Evolutionary conservation across 2,888 invertebrate genomes (phyloP), one percentile per base, ranked within the genome.

Genomic region (Apantesis nais): DNA sequence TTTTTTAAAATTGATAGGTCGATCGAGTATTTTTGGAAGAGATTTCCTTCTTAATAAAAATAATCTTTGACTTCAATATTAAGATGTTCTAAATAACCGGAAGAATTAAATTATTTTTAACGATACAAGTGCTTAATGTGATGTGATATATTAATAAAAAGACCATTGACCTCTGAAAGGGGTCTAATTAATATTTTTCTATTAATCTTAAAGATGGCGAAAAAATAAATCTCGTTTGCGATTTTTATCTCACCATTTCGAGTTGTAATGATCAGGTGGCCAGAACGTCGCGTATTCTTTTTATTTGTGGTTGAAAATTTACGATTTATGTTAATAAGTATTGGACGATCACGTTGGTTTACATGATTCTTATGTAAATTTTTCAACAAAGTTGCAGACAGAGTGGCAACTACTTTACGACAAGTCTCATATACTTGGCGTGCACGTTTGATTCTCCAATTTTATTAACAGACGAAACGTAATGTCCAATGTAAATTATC

Each of bases 111-210:
- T 34, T 31, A 16, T 16, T 31, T 60, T 16, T 16, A 29, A 29
- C 5, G 61, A 41, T 2, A 39, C 62, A 34, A 34, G 31, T 62
- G 22, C 12, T 22, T 34, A 31, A 37, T 12, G 34, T 68, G 39
- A 37, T 12, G 34, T 68, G 39, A 71, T 78, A 83, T 82, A 76
- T 84, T 83, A 85, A 89, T 89, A 88, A 88, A 86, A 77, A 89
- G 92, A 86, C 82, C 86, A 79, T 92, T 92, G 91, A 92, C 90
- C 92, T 87, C 84, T 65, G 73, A 76, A 76, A 78, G 79, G 79
- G 75, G 81, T n/a, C 86, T 91, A 91, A 93, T 92, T 92, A 92
- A 91, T 91, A 89, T 88, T 89, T 88, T 79, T 82, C 87, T 83
- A 90, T 91, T 88, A 89, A 88, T 88, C 86, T 86, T 81, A 80